Conservation (phyloP, 2,113 vertebrate genomes). For the Sceloporus tristichus region DNA sequence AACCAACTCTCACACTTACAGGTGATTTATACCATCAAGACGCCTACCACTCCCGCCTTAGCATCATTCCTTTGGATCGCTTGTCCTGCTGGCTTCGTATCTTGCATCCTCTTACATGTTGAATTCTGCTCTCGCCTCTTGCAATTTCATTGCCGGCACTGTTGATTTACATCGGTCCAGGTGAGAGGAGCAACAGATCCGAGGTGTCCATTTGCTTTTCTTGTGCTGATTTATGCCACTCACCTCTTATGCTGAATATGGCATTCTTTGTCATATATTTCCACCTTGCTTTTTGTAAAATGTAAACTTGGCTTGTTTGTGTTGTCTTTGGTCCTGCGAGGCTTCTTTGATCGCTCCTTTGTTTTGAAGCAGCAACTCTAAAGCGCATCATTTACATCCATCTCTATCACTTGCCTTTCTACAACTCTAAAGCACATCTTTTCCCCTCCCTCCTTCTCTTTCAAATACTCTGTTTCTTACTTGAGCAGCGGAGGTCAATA, state of each 20-base stretch:
- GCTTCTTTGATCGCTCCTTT: constrained; percentile 21
- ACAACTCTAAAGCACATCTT: not conserved
- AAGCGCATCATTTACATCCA: not conserved
- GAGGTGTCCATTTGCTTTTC: constrained; percentile 34
- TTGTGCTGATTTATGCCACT: constrained; percentile 54
- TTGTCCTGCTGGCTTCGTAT: not conserved
- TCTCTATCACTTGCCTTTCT: not conserved
- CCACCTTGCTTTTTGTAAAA: constrained; percentile 36
- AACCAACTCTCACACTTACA: not conserved
- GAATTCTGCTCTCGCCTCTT: not conserved
- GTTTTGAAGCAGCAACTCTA: constrained; percentile 17
- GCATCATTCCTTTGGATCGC: not conserved
- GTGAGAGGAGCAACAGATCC: constrained; percentile 30
- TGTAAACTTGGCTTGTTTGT: constrained; percentile 28
- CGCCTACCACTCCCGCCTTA: not conserved
- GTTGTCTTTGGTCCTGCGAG: constrained; percentile 19
- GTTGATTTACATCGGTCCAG: constrained; percentile 40
- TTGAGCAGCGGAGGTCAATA: not conserved
- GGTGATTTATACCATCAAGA: not conserved
- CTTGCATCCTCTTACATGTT: not conserved
- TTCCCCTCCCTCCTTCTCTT: not conserved
- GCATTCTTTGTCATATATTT: constrained; percentile 45
- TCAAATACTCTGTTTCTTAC: not conserved
- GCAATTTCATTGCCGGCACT: not conserved
- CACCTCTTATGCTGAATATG: constrained; percentile 38